Base-by-base conservation (phyloP, 2,113 vertebrate species). In the Oryzias javanicus region DNA sequence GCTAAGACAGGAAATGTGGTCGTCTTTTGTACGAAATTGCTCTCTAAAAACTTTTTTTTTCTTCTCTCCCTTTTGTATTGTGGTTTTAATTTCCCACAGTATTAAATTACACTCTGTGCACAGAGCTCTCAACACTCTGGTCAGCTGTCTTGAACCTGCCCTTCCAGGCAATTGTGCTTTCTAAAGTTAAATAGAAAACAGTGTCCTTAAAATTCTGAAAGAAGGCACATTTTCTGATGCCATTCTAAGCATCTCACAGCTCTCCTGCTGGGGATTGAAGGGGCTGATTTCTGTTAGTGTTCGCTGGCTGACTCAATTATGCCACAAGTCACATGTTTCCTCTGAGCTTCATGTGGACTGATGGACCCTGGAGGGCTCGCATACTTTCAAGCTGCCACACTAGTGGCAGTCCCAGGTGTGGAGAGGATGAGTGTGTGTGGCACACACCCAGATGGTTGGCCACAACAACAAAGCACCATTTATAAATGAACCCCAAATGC, bases 221-320 rank as follows among this genome's bases (percentile, higher is more conserved):
- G 82, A 64, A 76, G 74, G 53, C 60, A 60, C 67, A 17, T 66
- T 64, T 20, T 62, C 59, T 74, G 44, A 70, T 70, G 40, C 49
- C 49, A 67, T 55, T 63, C 64, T 42, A 70, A 73, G 14, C 50
- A 60, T 67, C 60, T 60, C 59, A 51, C 48, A 59, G 45, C 72
- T 66, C 61, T 63, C 59, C 67, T 13, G 16, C 64, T 67, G 77
- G 69, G 65, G 64, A 25, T 12, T 78, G 78, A 74, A 69, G 48
- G 47, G 67, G 55, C 56, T 70, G 73, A 67, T 73, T 63, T 62
- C 64, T 69, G 69, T 55, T 19, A 61, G 58, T 73, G 64, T 35
- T 70, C 64, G 48, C 66, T 60, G 68, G 61, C 75, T 68, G 65
- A 85, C 83, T 87, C 65, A 83, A 82, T 89, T 83, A 84, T 82